Evolutionary conservation across 2,113 vertebrate genomes (phyloP), one percentile per base, ranked within the genome.

Genomic region (Clarias magur): DNA sequence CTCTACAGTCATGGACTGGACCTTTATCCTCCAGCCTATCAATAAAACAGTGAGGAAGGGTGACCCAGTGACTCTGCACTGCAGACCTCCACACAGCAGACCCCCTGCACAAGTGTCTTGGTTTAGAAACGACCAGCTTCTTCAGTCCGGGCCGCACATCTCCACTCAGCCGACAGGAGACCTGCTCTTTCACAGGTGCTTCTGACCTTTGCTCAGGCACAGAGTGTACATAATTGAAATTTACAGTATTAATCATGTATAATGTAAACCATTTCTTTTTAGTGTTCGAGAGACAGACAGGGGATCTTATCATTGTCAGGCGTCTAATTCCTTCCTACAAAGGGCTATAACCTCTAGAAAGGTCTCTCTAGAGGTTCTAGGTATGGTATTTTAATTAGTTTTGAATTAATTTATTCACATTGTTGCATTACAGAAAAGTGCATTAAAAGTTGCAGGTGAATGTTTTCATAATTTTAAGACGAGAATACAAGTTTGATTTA

Each of bases 301-400:
- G 62, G 95, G 95, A 48, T 91, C 87, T 30, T 96, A 95, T 91
- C 95, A 95, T 90, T 96, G 95, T 92, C 93, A 91, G 38, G 94
- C 94, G 3, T 92, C 92, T 30, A 95, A 95, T 89, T 13, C 80
- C 60, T 87, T 91, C 80, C 89, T 95, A 23, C 88, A 92, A 48
- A 92, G 93, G 78, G 92, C 92, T 73, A 79, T 95, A 73, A 91
- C 92, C 23, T 96, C 95, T 0, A 91, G 89, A 84, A 91, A 88
- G 86, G 92, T 91, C 6, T 82, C 89, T 23, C 79, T 96, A 12
- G 94, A 91, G 7, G 93, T 95, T 60, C 86, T 94, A n/a, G 94
- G 95, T 95, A 93, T 38, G 86, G 79, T 19, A 76, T 60, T 65
- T 60, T 57, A 23, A 56, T 53, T 13, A 10, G 4, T 62, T 62